Evolutionary conservation across 2,888 invertebrate genomes (phyloP).

Genomic region (Eupithecia insigniata): DNA sequence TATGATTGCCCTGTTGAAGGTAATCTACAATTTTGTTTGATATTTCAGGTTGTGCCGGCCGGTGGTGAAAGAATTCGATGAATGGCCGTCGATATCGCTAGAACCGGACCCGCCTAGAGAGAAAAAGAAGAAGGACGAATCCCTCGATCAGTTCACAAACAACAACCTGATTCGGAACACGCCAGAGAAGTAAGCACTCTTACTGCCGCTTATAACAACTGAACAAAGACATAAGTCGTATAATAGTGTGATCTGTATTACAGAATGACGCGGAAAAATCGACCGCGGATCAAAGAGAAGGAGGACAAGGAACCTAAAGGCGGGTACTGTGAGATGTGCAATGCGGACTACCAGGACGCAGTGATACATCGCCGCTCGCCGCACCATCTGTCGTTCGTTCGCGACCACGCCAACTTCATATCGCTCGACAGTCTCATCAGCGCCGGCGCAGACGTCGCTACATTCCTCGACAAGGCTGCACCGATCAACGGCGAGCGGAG

Average conservation of each 20-base stretch:
- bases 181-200: constrained; percentile 61
- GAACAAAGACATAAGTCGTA: constrained; percentile 36
- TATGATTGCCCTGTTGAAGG: constrained; percentile 2
- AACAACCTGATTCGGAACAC: constrained; percentile 52
- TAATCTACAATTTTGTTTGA: constrained; percentile 29
- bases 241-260: constrained; percentile 46
- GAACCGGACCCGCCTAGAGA: constrained; percentile 73
- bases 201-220: not conserved
- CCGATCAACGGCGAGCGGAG: constrained; percentile 71
- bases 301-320: constrained; percentile 76
- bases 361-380: constrained; percentile 89
- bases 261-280: constrained; percentile 84
- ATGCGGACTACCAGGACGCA: constrained; percentile 88
- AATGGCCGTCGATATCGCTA: constrained; percentile 85
- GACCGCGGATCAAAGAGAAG: constrained; percentile 75
- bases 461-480: constrained; percentile 86
- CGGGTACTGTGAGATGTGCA: constrained; percentile 93
- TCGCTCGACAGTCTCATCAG: constrained; percentile 89
- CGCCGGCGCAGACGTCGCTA: constrained; percentile 86
- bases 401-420: constrained; percentile 89
- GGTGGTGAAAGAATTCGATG: constrained; percentile 86
- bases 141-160: constrained; percentile 56
- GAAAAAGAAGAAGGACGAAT: constrained; percentile 65
- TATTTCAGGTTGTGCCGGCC: constrained; percentile 83
- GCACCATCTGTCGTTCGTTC: constrained; percentile 89